Evolutionary conservation across 1,140 invertebrate genomes (phyloP).

Genomic region (Brachionus plicatilis): DNA sequence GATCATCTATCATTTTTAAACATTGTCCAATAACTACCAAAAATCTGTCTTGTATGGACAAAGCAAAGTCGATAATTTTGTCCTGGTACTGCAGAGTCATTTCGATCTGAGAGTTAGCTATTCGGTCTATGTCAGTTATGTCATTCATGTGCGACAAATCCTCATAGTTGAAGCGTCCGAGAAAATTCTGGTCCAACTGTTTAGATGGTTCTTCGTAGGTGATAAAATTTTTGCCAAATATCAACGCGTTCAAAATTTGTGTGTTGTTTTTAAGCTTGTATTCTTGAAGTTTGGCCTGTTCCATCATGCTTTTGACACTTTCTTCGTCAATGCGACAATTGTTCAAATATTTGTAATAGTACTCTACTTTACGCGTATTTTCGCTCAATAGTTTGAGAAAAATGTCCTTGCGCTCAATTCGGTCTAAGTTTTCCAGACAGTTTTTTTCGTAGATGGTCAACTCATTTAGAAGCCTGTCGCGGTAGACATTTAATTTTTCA

Average conservation of each 20-base stretch:
- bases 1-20: slow-evolving; percentile 4
- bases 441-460: not conserved
- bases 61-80: not conserved
- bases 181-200: not conserved
- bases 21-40: not conserved
- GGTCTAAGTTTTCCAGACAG: not conserved
- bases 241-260: not conserved
- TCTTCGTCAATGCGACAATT: not conserved
- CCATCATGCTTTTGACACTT: not conserved
- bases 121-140: not conserved
- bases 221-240: slow-evolving; percentile 17
- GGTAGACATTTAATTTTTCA: not conserved
- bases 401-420: not conserved
- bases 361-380: not conserved
- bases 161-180: not conserved
- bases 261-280: slow-evolving; percentile 12
- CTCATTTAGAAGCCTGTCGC: not conserved
- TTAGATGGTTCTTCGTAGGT: not conserved
- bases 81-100: not conserved
- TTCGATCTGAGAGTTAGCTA: not conserved
- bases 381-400: not conserved
- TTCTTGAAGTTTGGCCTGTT: slow-evolving; percentile 10
- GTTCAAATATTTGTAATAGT: not conserved
- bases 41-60: not conserved
- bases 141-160: not conserved